phyloP scores from a whole-genome alignment of 1,140 invertebrate species.

The Thaumetopoea pityocampa region DNA sequence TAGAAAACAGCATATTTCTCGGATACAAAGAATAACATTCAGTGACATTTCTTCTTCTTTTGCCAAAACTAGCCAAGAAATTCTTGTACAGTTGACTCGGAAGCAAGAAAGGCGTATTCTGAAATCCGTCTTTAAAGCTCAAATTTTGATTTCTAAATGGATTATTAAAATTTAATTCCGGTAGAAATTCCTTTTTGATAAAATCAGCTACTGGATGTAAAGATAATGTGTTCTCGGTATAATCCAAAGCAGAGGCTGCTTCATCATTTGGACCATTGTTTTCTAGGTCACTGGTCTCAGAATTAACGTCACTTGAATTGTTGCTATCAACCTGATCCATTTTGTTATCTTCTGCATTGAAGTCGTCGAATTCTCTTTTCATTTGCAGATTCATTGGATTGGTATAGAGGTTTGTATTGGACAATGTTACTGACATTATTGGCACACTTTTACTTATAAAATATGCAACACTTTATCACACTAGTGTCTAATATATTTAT shows the following conservation, averaged over 20 bases:
- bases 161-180: slow-evolving; percentile 68
- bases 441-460: slow-evolving; percentile 54
- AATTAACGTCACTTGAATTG: slow-evolving; percentile 53
- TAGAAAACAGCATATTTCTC: slow-evolving; percentile 71
- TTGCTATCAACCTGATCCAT: slow-evolving; percentile 49
- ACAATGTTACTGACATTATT: slow-evolving; percentile 64
- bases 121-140: slow-evolving; percentile 59
- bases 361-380: slow-evolving; percentile 65
- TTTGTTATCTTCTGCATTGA: slow-evolving; percentile 42
- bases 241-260: slow-evolving; percentile 51
- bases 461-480: slow-evolving; percentile 51
- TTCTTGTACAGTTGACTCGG: slow-evolving; percentile 87
- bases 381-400: slow-evolving; percentile 60
- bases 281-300: slow-evolving; percentile 64
- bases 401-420: slow-evolving; percentile 55
- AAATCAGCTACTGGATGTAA: slow-evolving; percentile 67
- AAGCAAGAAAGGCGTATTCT: slow-evolving; percentile 77
- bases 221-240: slow-evolving; percentile 52
- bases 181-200: slow-evolving; percentile 72
- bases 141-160: slow-evolving; percentile 62
- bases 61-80: slow-evolving; percentile 80
- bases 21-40: slow-evolving; percentile 72
- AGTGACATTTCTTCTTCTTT: slow-evolving; percentile 62
- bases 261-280: slow-evolving; percentile 59
- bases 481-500: slow-evolving; percentile 52